These are phyloP conservation scores for Nyctibius grandis DNA, from an alignment of 2,797 vertebrate species.

Conservation along the genomic window DNA sequence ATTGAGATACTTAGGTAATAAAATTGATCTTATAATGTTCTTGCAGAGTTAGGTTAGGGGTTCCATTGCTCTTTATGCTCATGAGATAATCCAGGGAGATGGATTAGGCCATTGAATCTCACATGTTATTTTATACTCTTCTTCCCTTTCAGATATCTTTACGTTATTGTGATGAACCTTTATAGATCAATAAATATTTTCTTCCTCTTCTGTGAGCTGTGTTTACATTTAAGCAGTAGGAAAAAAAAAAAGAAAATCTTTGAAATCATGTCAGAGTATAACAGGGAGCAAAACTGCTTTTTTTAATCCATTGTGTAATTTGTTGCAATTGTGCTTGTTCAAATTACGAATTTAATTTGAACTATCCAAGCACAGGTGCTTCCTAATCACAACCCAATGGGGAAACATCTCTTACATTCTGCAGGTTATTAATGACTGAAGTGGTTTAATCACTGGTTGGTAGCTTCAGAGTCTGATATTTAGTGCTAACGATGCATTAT, in stretches of 20 bases:
- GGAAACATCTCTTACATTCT: background rate
- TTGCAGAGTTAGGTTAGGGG: background rate
- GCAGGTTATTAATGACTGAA: background rate
- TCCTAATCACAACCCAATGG: background rate
- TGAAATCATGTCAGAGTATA: background rate
- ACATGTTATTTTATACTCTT: background rate
- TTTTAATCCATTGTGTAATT: background rate
- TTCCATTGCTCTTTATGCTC: background rate
- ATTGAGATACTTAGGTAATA: background rate
- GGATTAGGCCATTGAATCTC: background rate
- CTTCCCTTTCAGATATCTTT: background rate
- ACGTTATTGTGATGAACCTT: background rate
- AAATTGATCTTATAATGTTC: background rate
- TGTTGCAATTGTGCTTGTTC: background rate
- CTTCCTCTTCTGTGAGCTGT: background rate
- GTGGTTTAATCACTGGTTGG: background rate
- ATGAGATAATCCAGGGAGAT: background rate
- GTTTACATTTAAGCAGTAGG: background rate
- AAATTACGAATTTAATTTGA: background rate
- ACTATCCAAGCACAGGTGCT: background rate
- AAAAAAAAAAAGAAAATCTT: background rate
- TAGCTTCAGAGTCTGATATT: background rate
- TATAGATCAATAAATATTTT: background rate
- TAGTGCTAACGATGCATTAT: background rate
- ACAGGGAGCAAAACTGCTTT: fast-evolving